Base-by-base conservation (phyloP, 2,797 vertebrate genomes). In the Pangasius krempfi region DNA sequence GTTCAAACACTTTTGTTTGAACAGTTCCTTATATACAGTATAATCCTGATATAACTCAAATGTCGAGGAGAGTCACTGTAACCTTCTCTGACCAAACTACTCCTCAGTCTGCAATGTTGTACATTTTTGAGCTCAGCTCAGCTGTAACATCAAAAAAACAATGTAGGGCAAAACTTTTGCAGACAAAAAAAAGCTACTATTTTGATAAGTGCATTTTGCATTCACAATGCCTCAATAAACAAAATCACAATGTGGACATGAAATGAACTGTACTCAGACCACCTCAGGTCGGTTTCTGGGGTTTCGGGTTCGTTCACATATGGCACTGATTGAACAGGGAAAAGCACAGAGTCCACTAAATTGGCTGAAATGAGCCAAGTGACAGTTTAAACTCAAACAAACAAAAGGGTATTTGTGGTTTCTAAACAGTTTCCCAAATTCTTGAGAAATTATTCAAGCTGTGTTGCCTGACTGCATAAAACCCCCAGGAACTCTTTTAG, bases 351-450 rank as follows among this genome's bases (percentile, higher is more conserved):
- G 14, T 47, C 40, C 40, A 75, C 22, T 20, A 81, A 60, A 81
- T 60, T 60, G 79, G 54, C 79, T 60, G 33, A 60, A 60, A 25
- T 6, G 40, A 58, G 30, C 78, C 79, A 82, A 80, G 27, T 70
- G 22, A 22, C 50, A 66, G 30, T 40, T 82, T 62, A 64, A n/a
- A 82, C 80, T 82, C 80, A 44, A 82, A 62, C 80, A 82, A 64
- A 83, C 25, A 3, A n/a, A 44, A 64, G 13, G 12, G 40, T 47
- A 64, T 83, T 64, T 83, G 60, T 50, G 40, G 16, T 58, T 64
- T 83, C 25, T 30, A 66, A 83, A 80, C 79, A 60, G 30, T 60
- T 58, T 80, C 37, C 54, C 2, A 3, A 50, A 72, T 58, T 50
- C 68, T 37, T 78, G 40, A 84, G 25, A 62, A 84, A 85, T 78